A percentile compares a stretch with the other conserved stretches of the same genome.
Conservation (phyloP, 2,888 invertebrate genomes). For the Microplitis deprimator region DNA sequence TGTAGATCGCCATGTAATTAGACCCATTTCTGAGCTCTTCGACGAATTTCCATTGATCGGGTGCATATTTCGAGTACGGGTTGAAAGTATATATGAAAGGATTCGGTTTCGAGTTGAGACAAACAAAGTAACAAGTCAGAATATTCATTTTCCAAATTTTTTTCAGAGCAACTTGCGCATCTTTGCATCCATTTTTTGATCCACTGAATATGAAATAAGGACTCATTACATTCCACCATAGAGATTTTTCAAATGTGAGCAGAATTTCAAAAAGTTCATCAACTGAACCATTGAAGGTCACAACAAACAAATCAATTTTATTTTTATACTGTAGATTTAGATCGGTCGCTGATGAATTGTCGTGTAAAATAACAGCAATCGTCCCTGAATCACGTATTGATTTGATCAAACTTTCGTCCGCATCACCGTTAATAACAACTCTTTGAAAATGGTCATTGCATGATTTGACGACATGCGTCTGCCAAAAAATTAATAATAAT, state of each 20-base stretch:
- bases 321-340: no score
- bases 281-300: background rate
- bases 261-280: background rate
- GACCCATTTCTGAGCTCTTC: background rate
- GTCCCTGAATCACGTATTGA: no score
- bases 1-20: background rate
- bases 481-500: no score
- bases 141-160: background rate
- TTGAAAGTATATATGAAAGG: background rate
- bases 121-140: background rate
- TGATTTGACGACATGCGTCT: no score
- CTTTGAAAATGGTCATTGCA: no score
- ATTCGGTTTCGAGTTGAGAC: background rate
- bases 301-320: no score
- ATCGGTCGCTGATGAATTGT: no score
- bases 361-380: no score
- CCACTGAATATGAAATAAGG: background rate
- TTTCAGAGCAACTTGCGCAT: background rate
- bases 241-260: background rate
- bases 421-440: no score
- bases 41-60: background rate
- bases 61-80: background rate
- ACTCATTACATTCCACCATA: constrained; percentile 2
- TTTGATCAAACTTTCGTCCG: no score
- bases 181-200: background rate